These are phyloP conservation scores for Fratercula arctica DNA, from an alignment of 2,797 vertebrate species.

Conservation along the genomic window DNA sequence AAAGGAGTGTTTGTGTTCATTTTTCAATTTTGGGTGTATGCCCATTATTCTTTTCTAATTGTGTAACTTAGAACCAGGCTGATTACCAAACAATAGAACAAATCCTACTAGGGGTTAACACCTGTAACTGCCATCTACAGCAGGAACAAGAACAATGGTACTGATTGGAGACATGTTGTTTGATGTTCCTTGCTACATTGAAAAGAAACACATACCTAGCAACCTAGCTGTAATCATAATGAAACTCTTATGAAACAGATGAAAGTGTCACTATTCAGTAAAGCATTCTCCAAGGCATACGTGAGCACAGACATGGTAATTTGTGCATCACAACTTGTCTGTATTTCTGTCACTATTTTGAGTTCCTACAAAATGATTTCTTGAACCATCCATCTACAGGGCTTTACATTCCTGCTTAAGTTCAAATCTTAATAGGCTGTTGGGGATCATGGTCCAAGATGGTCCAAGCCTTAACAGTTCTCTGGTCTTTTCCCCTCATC, in stretches of 20 bases:
- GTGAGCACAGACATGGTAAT: not conserved
- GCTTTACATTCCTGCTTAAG: not conserved
- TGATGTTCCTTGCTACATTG: not conserved
- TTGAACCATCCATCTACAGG: not conserved
- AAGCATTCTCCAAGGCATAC: not conserved
- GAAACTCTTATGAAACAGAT: not conserved
- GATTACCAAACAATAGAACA: not conserved
- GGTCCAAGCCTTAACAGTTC: not conserved
- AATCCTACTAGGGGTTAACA: not conserved
- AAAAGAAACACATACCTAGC: not conserved
- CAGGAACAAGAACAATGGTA: not conserved
- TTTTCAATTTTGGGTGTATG: not conserved
- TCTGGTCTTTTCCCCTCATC: not conserved
- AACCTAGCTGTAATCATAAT: not conserved
- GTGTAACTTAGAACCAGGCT: not conserved
- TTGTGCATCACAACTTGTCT: not conserved
- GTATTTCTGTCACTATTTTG: not conserved
- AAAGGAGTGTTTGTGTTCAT: not conserved
- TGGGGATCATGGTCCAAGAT: not conserved
- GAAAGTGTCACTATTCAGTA: not conserved
- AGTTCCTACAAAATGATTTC: not conserved
- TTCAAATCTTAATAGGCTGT: not conserved
- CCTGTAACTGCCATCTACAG: not conserved
- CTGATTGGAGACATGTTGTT: not conserved
- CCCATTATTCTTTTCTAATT: not conserved